phyloP scores from a whole-genome alignment of 2,113 vertebrate species.

The Empidonax traillii region DNA sequence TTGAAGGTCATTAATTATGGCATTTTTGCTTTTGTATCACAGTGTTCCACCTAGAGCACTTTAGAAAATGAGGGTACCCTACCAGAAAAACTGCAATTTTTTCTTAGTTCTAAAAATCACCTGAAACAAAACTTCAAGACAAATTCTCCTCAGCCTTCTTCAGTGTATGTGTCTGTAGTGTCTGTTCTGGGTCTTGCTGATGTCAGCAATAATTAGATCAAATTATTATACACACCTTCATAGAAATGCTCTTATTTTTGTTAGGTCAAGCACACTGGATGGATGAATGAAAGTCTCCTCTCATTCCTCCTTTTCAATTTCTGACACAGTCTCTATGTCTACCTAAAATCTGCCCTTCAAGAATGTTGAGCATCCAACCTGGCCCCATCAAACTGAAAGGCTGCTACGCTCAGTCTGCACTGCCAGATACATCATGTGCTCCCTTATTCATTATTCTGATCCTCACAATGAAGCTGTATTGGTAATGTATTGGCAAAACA shows the following conservation, averaged over 20 bases:
- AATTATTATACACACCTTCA: background rate
- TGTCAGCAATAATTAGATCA: background rate
- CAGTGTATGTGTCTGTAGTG: fast-evolving
- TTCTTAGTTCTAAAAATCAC: background rate
- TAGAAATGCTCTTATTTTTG: background rate
- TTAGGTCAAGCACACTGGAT: background rate
- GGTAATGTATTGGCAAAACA: background rate
- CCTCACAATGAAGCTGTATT: background rate
- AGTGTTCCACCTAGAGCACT: background rate
- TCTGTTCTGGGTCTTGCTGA: background rate
- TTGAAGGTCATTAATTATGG: background rate
- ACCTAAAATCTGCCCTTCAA: background rate
- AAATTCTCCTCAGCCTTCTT: background rate
- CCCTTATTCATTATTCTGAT: background rate
- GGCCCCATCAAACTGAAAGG: background rate
- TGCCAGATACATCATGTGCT: background rate
- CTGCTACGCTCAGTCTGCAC: background rate
- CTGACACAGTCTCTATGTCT: background rate
- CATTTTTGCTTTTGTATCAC: background rate
- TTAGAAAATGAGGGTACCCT: background rate
- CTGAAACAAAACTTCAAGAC: background rate
- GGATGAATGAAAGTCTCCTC: background rate
- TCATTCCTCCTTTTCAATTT: background rate
- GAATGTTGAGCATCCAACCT: background rate
- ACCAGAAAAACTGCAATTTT: background rate